A percentile compares a stretch with the other conserved stretches of the same genome.
Evolutionary conservation across 2,797 vertebrate genomes (phyloP).

Genomic region (Kryptopterus vitreolus): DNA sequence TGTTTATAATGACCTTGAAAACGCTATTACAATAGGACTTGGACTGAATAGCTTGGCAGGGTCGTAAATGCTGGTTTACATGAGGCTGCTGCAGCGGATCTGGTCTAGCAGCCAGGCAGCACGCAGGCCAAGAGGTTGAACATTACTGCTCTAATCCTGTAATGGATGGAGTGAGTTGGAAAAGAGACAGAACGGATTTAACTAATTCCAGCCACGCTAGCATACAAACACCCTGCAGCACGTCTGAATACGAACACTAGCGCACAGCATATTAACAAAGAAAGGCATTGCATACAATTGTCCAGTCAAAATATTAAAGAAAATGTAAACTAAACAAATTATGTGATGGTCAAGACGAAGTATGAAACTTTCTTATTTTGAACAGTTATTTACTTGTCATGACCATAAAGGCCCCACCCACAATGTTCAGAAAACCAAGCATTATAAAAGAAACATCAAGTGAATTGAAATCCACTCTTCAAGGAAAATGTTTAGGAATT

Average conservation of each 20-base stretch:
- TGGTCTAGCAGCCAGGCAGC: constrained; percentile 18
- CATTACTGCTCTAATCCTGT: constrained; percentile 45
- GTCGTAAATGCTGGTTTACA: constrained; percentile 35
- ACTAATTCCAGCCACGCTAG: constrained; percentile 26
- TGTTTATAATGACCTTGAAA: constrained; percentile 35
- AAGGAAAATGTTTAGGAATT: neutral
- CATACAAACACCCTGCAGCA: neutral
- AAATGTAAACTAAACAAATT: too few species aligned
- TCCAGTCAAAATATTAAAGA: neutral
- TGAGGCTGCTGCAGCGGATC: constrained; percentile 24
- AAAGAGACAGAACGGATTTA: constrained; percentile 34
- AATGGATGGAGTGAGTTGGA: constrained; percentile 42
- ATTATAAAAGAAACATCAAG: neutral
- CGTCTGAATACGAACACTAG: constrained; percentile 1
- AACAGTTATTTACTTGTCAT: neutral
- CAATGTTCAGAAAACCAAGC: neutral
- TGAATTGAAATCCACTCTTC: neutral
- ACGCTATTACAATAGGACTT: constrained; percentile 36
- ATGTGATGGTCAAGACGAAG: neutral
- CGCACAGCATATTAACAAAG: neutral
- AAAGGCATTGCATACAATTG: too few species aligned
- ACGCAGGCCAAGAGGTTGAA: constrained; percentile 28
- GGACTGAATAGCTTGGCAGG: constrained; percentile 19
- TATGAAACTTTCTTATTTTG: neutral
- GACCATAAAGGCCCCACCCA: neutral